Evolutionary conservation across 2,888 invertebrate genomes (phyloP), one percentile per base, ranked within the genome.

Genomic region (Resseliella maxima): DNA sequence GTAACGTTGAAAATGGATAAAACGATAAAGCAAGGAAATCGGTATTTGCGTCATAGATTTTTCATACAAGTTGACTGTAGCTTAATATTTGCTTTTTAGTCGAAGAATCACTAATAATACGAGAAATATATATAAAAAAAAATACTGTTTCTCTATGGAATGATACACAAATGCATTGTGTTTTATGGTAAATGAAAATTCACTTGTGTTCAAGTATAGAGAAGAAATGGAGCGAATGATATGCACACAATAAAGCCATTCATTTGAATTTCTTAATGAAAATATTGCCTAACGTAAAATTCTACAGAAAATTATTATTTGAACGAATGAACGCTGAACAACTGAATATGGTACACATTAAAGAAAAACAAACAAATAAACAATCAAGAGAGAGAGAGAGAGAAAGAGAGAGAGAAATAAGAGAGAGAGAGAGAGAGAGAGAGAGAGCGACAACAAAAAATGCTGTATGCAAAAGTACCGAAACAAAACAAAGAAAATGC

Each of bases 231-330:
- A 83, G 38, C 83, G 24, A 72, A 72, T 72, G 72, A 83, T 83
- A 83, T 83, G 38, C 83, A 83, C 83, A 83, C 83, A 83, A 83
- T 83, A 38, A 38, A 36, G 21, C 38, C 38, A 72, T 72, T 72
- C 72, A 72, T 72, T 35, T 72, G 72, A 72, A 27, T 31, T 83
- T 38, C 38, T 83, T 83, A 83, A 83, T 83, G 83, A 83, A 83
- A 83, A 83, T 83, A 36, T 38, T 83, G 83, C 83, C 83, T 72
- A 72, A 72, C 36, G 72, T 72, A 35, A 72, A 72, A 72, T 72
- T 83, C 21, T 38, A 18, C 83, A 38, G n/a, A 31, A 50, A 72
- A 72, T 31, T 72, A 72, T 72, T 72, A 31, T 72, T 24, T 2
- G 24, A 59, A 0, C 5, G 59, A 59, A 59, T 59, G 59, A 59